These are phyloP conservation scores for Chlorospingus flavigularis DNA, from an alignment of 2,797 vertebrate genomes.

Conservation along the genomic window DNA sequence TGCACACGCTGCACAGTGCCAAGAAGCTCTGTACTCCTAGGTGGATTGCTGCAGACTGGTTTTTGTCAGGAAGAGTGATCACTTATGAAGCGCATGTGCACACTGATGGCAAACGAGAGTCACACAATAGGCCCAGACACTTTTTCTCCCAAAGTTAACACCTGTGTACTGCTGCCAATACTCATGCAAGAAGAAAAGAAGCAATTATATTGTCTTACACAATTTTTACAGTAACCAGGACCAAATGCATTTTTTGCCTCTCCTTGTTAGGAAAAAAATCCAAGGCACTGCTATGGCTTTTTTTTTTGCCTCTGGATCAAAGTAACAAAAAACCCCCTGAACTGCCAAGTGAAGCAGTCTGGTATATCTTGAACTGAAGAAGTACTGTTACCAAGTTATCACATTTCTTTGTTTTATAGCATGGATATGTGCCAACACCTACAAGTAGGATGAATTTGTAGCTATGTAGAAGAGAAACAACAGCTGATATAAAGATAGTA, in stretches of 20 bases:
- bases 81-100: neutral
- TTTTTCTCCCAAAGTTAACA: neutral
- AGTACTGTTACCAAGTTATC: neutral
- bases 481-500: neutral
- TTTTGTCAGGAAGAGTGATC: neutral
- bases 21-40: neutral
- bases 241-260: neutral
- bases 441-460: neutral
- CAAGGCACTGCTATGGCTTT: neutral
- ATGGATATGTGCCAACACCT: neutral
- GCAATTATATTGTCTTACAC: neutral
- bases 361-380: neutral
- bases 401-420: neutral
- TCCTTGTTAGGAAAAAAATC: neutral
- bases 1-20: neutral
- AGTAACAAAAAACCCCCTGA: rapidly evolving
- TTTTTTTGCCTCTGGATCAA: neutral
- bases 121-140: neutral
- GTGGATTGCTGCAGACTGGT: neutral
- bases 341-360: neutral
- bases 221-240: neutral
- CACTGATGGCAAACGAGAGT: neutral
- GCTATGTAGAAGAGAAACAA: neutral
- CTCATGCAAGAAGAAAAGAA: neutral
- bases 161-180: neutral